Conservation (phyloP, 1,140 invertebrate species). For the Paraescarpia echinospica region DNA sequence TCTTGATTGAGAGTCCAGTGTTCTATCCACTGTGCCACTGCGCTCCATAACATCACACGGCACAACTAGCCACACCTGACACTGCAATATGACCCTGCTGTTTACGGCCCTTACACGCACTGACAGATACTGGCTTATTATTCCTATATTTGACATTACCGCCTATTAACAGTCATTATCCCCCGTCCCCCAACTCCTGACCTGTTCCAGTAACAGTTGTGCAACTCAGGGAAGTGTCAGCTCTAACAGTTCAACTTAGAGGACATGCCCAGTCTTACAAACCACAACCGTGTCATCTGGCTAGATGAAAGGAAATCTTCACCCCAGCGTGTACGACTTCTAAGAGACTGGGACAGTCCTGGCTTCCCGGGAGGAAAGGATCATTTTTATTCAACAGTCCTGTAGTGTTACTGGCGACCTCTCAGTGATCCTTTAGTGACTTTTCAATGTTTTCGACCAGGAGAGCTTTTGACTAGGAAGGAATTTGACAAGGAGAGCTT, state of each 20-base stretch:
- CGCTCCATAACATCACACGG: too few species aligned
- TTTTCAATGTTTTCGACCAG: too few species aligned
- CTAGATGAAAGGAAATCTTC: neutral
- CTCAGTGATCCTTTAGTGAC: too few species aligned
- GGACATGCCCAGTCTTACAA: neutral
- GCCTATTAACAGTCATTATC: neutral
- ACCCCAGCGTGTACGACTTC: neutral
- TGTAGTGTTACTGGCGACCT: too few species aligned
- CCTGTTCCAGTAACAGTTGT: neutral
- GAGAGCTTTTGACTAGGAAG: too few species aligned
- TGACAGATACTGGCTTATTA: neutral
- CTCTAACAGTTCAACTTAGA: neutral
- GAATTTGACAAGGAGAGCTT: too few species aligned
- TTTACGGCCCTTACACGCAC: too few species aligned
- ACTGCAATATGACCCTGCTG: too few species aligned
- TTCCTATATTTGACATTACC: neutral
- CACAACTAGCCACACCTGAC: too few species aligned
- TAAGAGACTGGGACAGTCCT: neutral
- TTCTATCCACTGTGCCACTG: too few species aligned
- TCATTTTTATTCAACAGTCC: too few species aligned
- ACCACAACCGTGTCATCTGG: neutral
- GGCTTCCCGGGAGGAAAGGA: neutral
- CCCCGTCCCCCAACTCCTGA: neutral
- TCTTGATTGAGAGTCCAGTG: too few species aligned
- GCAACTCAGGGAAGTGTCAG: neutral